phyloP scores from a whole-genome alignment of 2,113 vertebrate genomes.

The Paedocypris sp. region DNA sequence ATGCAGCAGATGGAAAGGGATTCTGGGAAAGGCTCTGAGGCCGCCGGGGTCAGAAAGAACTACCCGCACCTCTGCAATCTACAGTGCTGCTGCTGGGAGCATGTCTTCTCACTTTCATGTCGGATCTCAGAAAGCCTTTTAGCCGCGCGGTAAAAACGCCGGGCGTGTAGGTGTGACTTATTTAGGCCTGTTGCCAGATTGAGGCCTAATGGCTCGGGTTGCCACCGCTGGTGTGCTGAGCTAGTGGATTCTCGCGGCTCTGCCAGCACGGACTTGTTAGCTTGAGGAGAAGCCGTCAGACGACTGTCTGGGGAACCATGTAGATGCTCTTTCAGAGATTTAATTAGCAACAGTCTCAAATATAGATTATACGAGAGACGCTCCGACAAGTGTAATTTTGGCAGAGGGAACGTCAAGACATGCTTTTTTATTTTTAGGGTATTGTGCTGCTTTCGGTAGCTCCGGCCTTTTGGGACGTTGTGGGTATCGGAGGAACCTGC shows the following conservation, averaged over 20 bases:
- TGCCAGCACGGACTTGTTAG: conserved; percentile 23
- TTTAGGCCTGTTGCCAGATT: neutral
- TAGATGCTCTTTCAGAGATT: conserved; percentile 3
- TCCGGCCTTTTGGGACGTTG: neutral
- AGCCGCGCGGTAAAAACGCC: neutral
- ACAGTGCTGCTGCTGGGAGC: neutral
- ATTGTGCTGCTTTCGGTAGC: too few species aligned
- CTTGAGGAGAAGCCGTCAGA: conserved; percentile 9
- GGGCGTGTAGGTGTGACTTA: conserved; percentile 1
- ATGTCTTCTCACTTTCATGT: neutral
- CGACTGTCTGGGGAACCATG: neutral
- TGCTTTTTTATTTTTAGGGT: neutral
- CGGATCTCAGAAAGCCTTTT: conserved; percentile 2
- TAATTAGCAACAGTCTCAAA: neutral
- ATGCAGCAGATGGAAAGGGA: conserved; percentile 9
- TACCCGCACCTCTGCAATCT: neutral
- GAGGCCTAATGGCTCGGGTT: neutral
- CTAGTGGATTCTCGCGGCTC: conserved; percentile 12
- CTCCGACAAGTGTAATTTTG: neutral
- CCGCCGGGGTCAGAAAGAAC: neutral
- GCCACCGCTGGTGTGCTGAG: conserved; percentile 1
- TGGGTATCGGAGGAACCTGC: too few species aligned
- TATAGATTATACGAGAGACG: neutral
- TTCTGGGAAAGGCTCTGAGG: neutral
- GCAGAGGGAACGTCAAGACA: neutral